Percentiles rank a stretch among this genome's conserved stretches.
Conservation (phyloP, 2,888 invertebrate species). For the Pemphredon lugubris region DNA sequence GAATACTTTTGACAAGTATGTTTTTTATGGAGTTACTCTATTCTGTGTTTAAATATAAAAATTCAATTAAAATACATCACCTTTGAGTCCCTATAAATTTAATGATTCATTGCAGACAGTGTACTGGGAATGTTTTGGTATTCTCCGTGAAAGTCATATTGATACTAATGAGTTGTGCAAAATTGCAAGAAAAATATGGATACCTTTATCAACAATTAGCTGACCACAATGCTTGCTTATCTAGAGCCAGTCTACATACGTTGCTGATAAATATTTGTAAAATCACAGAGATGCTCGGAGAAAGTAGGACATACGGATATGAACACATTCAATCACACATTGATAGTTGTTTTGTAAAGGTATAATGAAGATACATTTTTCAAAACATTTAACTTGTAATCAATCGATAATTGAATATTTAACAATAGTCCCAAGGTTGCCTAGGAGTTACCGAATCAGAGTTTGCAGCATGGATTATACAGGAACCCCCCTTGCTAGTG, state of each 20-base stretch:
- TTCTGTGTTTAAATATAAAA: constrained; percentile 4
- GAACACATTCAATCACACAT: constrained; percentile 86
- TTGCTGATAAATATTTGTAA: constrained; percentile 85
- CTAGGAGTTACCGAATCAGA: constrained; percentile 86
- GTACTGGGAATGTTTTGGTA: constrained; percentile 85
- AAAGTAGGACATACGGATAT: constrained; percentile 84
- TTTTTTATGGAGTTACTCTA: background rate
- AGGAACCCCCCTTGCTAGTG: constrained; percentile 84
- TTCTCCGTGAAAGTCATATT: constrained; percentile 87
- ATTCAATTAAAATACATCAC: constrained; percentile 7
- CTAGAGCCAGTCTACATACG: constrained; percentile 84
- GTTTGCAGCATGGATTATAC: constrained; percentile 88
- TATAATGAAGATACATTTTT: constrained; percentile 72
- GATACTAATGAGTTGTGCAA: constrained; percentile 86
- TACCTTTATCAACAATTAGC: constrained; percentile 88
- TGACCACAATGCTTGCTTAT: constrained; percentile 89
- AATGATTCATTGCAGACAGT: constrained; percentile 81
- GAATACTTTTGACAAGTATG: constrained; percentile 87
- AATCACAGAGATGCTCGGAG: constrained; percentile 85
- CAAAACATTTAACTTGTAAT: constrained; percentile 16
- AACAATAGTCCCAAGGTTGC: constrained; percentile 85
- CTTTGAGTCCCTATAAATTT: constrained; percentile 9
- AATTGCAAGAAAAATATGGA: constrained; percentile 85
- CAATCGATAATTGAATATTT: constrained; percentile 19
- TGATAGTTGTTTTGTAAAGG: constrained; percentile 88